Percentiles rank a stretch among this genome's conserved stretches.
These are phyloP conservation scores for Epinotia nisella DNA, from an alignment of 2,888 invertebrate species.

Conservation along the genomic window DNA sequence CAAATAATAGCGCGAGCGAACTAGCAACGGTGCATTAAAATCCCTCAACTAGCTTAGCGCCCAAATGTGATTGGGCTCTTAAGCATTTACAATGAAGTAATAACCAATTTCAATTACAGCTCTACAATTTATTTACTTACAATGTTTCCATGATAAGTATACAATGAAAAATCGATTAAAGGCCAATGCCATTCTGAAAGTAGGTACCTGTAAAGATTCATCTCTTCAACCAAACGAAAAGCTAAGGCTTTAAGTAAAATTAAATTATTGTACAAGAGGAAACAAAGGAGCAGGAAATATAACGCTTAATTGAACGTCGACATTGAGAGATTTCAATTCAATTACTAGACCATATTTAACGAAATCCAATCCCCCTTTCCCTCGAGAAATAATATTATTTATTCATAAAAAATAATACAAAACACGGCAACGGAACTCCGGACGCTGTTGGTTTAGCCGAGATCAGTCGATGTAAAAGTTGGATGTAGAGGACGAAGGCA, in stretches of 20 bases:
- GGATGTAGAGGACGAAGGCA: conserved; percentile 73
- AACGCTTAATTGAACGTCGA: conserved; percentile 84
- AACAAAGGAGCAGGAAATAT: conserved; percentile 80
- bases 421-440: conserved; percentile 73
- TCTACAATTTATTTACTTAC: neutral
- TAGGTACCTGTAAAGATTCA: conserved; percentile 46
- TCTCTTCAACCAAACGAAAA: conserved; percentile 49
- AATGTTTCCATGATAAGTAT: neutral
- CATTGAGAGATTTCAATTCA: conserved; percentile 86
- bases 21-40: too few relatives aligned
- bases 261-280: conserved; percentile 70
- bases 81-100: too few relatives aligned
- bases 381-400: conserved; percentile 84
- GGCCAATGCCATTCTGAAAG: conserved; percentile 24
- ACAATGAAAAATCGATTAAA: conserved; percentile 10
- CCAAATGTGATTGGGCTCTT: too few relatives aligned
- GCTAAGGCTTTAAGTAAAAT: conserved; percentile 60
- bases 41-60: too few relatives aligned
- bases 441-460: conserved; percentile 82
- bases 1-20: too few relatives aligned
- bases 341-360: conserved; percentile 85
- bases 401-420: conserved; percentile 85
- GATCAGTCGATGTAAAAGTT: conserved; percentile 83
- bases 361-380: conserved; percentile 84
- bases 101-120: too few relatives aligned